Percentiles rank a stretch among this genome's conserved stretches.
These are phyloP conservation scores for Montifringilla adamsi DNA, from an alignment of 2,113 vertebrate genomes.

Conservation along the genomic window DNA sequence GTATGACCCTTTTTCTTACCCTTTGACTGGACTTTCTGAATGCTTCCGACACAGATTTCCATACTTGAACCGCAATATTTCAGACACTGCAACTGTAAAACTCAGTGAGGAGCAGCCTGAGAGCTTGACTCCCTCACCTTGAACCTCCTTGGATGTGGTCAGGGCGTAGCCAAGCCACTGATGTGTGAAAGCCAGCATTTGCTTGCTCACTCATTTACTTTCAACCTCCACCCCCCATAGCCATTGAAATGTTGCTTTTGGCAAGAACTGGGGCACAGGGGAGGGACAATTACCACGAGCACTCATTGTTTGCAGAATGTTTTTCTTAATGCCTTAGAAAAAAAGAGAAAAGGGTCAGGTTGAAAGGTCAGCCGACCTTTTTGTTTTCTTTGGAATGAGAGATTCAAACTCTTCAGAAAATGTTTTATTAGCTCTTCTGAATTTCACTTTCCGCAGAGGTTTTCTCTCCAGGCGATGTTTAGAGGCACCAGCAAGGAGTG, in stretches of 20 bases:
- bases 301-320: conserved; percentile 72
- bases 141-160: conserved; percentile 57
- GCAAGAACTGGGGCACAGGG: conserved; percentile 61
- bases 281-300: conserved; percentile 70
- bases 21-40: conserved; percentile 22
- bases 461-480: conserved; percentile 59
- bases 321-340: conserved; percentile 69
- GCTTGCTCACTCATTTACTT: conserved; percentile 63
- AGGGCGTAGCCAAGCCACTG: conserved; percentile 54
- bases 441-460: conserved; percentile 58
- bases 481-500: conserved; percentile 42
- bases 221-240: conserved; percentile 65
- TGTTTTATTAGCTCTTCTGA: conserved; percentile 66
- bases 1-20: background rate
- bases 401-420: conserved; percentile 68
- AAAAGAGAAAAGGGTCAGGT: conserved; percentile 62
- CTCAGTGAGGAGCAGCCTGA: background rate
- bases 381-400: conserved; percentile 71
- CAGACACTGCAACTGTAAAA: background rate
- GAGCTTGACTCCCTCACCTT: conserved; percentile 57
- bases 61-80: background rate
- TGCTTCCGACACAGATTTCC: background rate
- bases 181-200: conserved; percentile 64
- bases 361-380: conserved; percentile 69
- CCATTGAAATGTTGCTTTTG: conserved; percentile 72